Evolutionary conservation across 2,113 vertebrate species (phyloP).

Genomic region (Trichechus manatus): DNA sequence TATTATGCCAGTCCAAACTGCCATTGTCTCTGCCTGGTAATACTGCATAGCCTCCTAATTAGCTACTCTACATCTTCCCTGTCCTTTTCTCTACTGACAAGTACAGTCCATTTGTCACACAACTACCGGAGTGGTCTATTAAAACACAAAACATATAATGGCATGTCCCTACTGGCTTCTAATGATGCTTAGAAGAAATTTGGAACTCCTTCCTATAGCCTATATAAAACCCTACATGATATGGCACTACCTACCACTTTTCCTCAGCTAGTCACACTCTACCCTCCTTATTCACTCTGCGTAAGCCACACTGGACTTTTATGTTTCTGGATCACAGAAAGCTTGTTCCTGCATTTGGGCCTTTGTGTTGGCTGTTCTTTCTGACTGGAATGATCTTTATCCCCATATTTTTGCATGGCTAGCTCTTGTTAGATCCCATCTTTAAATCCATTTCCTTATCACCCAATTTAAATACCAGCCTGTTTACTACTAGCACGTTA

Average conservation of each 20-base stretch:
- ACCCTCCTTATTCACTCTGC: not conserved
- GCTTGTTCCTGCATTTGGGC: not conserved
- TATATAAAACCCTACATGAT: not conserved
- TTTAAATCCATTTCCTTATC: conserved; percentile 20
- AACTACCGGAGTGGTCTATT: not conserved
- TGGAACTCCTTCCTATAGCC: not conserved
- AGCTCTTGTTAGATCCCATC: not conserved
- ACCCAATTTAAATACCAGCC: not conserved
- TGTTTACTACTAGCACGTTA: not conserved
- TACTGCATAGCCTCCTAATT: not conserved
- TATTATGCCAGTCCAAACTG: not conserved
- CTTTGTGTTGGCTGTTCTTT: not conserved
- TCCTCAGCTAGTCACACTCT: not conserved
- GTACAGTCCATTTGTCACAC: not conserved
- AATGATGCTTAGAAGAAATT: conserved; percentile 37
- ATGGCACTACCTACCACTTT: not conserved
- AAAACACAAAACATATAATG: not conserved
- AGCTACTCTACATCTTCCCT: not conserved
- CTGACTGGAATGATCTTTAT: not conserved
- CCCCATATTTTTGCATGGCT: not conserved
- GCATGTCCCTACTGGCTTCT: not conserved
- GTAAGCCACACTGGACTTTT: not conserved
- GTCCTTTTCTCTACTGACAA: not conserved
- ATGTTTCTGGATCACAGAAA: not conserved
- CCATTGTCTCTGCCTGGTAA: not conserved